These are phyloP conservation scores for Sebastes taczanowskii DNA, from an alignment of 2,797 vertebrate genomes.

Conservation along the genomic window DNA sequence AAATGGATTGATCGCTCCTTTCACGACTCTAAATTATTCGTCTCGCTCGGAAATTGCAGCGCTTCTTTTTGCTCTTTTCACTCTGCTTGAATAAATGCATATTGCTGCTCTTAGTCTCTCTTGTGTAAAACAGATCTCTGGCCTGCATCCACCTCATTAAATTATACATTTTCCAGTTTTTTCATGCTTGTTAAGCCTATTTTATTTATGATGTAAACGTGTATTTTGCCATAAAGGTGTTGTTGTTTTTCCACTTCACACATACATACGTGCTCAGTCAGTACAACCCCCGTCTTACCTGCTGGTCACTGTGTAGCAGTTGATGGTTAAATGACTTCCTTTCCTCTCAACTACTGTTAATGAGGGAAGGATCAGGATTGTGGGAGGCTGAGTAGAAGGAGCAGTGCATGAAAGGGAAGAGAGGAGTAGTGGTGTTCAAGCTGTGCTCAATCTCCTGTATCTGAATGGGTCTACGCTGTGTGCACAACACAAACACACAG, in stretches of 20 bases:
- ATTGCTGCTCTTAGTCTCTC: neutral
- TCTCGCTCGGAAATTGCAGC: neutral
- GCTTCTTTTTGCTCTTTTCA: neutral
- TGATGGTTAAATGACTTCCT: neutral
- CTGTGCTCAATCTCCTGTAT: slow-evolving; percentile 32
- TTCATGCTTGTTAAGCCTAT: neutral
- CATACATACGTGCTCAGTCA: neutral
- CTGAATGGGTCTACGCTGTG: slow-evolving; percentile 1
- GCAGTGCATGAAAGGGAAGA: neutral
- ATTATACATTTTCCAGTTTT: neutral
- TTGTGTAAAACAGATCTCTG: neutral
- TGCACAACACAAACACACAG: neutral
- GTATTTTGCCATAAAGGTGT: neutral
- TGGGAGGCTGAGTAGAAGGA: neutral
- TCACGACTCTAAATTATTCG: neutral
- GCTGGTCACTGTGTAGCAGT: neutral
- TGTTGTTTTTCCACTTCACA: neutral
- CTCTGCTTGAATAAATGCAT: neutral
- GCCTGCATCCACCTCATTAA: neutral
- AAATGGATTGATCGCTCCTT: neutral
- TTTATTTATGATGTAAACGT: neutral
- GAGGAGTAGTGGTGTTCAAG: slow-evolving; percentile 1
- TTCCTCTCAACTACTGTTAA: neutral
- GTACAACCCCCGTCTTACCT: neutral
- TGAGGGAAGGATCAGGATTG: neutral